Base-by-base conservation (phyloP, 2,797 vertebrate species). In the Antrozous pallidus region DNA sequence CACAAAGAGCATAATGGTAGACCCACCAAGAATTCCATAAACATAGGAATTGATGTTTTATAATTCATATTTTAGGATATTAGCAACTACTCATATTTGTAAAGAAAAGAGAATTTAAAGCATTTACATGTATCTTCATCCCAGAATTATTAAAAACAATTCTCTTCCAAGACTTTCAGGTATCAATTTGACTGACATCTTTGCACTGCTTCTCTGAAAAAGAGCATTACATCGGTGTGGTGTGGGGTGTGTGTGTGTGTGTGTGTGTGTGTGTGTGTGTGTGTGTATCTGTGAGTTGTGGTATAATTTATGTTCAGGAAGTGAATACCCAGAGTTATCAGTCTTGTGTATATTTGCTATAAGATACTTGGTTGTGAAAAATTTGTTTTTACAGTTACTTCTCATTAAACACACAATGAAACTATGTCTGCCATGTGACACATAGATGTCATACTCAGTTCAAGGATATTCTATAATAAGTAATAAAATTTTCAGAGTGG, bases 41-140 rank as follows among this genome's bases (percentile, higher is more conserved):
- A 82, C 49, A 78, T 71, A 6, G 6, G 51, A 94, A 54, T 14
- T 89, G 18, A 45, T 14, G 36, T 74, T 90, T 82, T 45, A 65
- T 8, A 78, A 74, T 70, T 82, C 63, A 78, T 78, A 49, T 26
- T 38, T 4, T 61, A 95, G 70, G 20, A 73, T 88, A 49, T 36
- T 88, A 75, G 54, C n/a, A 96, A 88, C 63, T 92, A 71, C 8
- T 94, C 12, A 84, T 11, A 65, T 63, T 75, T 87, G 11, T 63
- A 84, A 90, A 87, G 47, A 96, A 89, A 88, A 70, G 51, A 71
- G 11, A 83, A 85, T 45, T 74, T 31, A 47, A 90, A 84, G 0
- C 22, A 75, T 90, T 88, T 88, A 75, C 45, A 10, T 80, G 8
- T 58, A 74, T 51, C 17, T 54, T 71, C 89, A 40, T 20, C 28